Base-by-base conservation (phyloP, 2,888 invertebrate species). In the Masnerella sp. region DNA sequence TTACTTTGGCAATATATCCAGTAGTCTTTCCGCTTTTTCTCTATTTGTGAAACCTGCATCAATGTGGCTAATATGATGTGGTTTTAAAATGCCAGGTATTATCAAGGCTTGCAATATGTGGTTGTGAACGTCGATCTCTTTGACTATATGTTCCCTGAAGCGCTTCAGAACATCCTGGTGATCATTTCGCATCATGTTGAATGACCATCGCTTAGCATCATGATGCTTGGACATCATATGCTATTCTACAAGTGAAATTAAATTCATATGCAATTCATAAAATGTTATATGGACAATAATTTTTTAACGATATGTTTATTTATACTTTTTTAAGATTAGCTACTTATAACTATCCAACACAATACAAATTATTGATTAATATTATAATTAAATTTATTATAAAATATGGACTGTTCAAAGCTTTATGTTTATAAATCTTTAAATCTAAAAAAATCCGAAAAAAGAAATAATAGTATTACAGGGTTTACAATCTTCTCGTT, bases 1-100 rank as follows among this genome's bases (percentile, higher is more conserved):
- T 52, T 82, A 85, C 86, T 75, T 61, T 61, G 85, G 84, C 12
- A 86, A 75, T 76, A 85, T 79, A 65, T 86, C 80, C 32, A 87
- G 71, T 59, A 87, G 77, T 56, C 78, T 77, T 68, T 75, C 40
- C 17, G 84, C 84, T 64, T 69, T 81, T 9, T 80, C 74, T 54
- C 77, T n/a, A 38, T 75, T 79, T 5, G 78, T 69, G 7, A 2
- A 5, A 22, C 80, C 83, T 30, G 42, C 11, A 18, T 78, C 69
- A 12, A 87, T 85, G 7, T 47, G n/a, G 11, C 17, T 52, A 18
- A 85, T 61, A 69, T 86, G 81, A 2, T 83, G 76, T n/a, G 80
- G 74, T 32, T 49, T 77, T 61, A 87, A 77, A 42, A 86, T 83
- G 11, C 77, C 78, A 28, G 82, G 80, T 4, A 70, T 62, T 5